Conservation (phyloP, 2,888 invertebrate genomes). For the Maniola hyperantus region DNA sequence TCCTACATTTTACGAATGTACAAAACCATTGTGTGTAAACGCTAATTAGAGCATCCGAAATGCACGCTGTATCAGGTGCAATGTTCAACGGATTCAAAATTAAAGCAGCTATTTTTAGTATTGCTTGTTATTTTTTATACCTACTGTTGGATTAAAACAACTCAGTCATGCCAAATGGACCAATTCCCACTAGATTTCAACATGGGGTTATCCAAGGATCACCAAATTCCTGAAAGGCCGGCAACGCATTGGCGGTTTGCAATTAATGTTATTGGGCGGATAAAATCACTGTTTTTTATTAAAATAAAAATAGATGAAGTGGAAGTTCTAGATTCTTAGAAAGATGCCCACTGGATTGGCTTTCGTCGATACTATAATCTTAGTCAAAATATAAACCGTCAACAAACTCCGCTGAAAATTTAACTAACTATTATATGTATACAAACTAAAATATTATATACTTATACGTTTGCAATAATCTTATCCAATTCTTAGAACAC, state of each 20-base stretch:
- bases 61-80: conserved; percentile 26
- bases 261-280: too few relatives aligned
- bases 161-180: neutral
- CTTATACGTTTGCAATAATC: neutral
- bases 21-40: conserved; percentile 15
- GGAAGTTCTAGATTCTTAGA: neutral
- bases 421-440: neutral
- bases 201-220: too few relatives aligned
- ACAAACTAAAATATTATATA: neutral
- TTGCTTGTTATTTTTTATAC: conserved; percentile 14
- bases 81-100: conserved; percentile 28
- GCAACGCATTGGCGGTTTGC: too few relatives aligned
- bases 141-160: conserved; percentile 17
- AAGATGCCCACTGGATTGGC: neutral
- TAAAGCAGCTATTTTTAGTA: conserved; percentile 29
- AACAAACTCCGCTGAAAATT: neutral
- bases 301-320: too few relatives aligned
- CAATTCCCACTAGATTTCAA: too few relatives aligned
- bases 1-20: conserved; percentile 6
- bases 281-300: too few relatives aligned
- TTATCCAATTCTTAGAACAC: neutral
- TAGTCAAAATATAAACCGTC: neutral
- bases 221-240: too few relatives aligned
- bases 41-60: conserved; percentile 29
- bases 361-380: neutral